These are phyloP conservation scores for Uria lomvia DNA, from an alignment of 2,113 vertebrate species.

Conservation along the genomic window DNA sequence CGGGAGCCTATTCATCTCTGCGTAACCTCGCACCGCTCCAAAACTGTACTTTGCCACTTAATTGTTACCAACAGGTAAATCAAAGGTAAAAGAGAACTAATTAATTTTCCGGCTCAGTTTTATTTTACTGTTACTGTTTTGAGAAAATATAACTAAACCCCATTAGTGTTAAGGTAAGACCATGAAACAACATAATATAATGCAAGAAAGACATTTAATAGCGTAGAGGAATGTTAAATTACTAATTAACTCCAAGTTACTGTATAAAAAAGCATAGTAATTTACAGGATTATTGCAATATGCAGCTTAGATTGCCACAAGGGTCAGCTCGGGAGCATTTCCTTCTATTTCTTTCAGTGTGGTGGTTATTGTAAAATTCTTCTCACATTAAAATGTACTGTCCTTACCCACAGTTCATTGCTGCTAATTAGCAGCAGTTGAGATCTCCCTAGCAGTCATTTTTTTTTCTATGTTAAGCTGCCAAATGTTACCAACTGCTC, in stretches of 20 bases:
- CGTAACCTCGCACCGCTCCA: slow-evolving; percentile 56
- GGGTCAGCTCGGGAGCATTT: slow-evolving; percentile 83
- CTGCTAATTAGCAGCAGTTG: slow-evolving; percentile 82
- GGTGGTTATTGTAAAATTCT: slow-evolving; percentile 78
- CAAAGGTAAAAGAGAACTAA: slow-evolving; percentile 83
- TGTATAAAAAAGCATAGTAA: slow-evolving; percentile 83
- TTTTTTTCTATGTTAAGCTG: slow-evolving; percentile 70
- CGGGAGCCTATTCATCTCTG: slow-evolving; percentile 48
- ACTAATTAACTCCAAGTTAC: slow-evolving; percentile 86
- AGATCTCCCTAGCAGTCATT: slow-evolving; percentile 77
- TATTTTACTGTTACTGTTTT: slow-evolving; percentile 87
- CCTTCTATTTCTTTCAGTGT: slow-evolving; percentile 59
- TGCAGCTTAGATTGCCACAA: slow-evolving; percentile 78
- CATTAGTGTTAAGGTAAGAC: slow-evolving; percentile 87
- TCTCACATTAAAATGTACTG: slow-evolving; percentile 77
- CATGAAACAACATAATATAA: slow-evolving; percentile 89
- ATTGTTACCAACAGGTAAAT: slow-evolving; percentile 85
- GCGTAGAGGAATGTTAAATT: slow-evolving; percentile 85
- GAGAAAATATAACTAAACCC: slow-evolving; percentile 86
- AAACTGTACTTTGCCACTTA: slow-evolving; percentile 70
- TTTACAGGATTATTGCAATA: slow-evolving; percentile 86
- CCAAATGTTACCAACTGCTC: slow-evolving; percentile 79
- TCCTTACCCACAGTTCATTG: slow-evolving; percentile 83
- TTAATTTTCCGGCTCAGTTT: slow-evolving; percentile 81
- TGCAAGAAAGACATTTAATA: slow-evolving; percentile 89